Base-by-base conservation (phyloP, 2,797 vertebrate species). In the Yasuhikotakia modesta region DNA sequence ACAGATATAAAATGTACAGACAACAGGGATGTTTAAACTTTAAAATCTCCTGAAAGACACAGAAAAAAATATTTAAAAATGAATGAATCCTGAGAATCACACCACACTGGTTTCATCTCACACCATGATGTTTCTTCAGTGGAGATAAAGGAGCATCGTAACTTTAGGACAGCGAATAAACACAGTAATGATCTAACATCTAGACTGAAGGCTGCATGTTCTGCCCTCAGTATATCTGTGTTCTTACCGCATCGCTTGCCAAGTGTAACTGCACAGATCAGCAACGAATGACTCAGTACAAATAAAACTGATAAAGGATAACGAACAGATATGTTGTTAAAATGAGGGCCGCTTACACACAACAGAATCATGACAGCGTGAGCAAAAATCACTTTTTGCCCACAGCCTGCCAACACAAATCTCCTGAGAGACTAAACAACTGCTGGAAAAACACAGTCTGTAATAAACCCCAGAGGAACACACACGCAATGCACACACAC, bases 381-480 rank as follows among this genome's bases (percentile, higher is more conserved):
- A 72, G 64, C 19, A 58, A 58, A 81, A 78, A 64, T 55, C 35
- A 55, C 21, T 30, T 53, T 76, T 76, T 50, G 52, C 65, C 57
- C 21, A 21, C 22, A 66, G 43, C 73, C 21, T 52, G 63, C 60
- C 53, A 73, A 68, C 57, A 5, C 19, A 81, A 67, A 61, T 68
- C 64, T 78, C 48, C 11, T 43, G 58, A 68, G 61, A 64, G 35
- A 35, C 43, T n/a, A 13, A 48, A 48, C 70, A 52, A 69, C 32
- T 67, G 52, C 70, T 76, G 64, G 60, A 78, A 65, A 78, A 73
- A 78, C 55, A 69, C 46, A 24, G 75, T 12, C 61, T 48, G 43
- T 81, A 81, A 78, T 81, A 24, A 73, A 78, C 65, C 74, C 55
- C 30, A 52, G 3, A 76, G 75, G 80, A 81, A 67, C 66, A 58